Evolutionary conservation across 2,797 vertebrate species (phyloP).

Genomic region (Paramormyrops hopkinsi): DNA sequence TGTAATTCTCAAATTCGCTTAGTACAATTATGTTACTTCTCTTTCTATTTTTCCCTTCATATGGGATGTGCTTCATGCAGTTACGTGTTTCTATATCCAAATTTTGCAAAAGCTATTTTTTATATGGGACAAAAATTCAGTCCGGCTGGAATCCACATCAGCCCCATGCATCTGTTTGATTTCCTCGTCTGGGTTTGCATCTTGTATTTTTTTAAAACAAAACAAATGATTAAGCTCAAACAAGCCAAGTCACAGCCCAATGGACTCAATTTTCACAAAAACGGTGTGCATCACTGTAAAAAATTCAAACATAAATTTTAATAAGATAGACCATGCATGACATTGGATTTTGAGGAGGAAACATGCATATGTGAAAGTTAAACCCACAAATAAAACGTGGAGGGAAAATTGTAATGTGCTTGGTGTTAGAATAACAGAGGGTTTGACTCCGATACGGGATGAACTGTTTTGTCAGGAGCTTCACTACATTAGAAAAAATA

Average conservation of each 20-base stretch:
- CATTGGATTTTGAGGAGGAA: conserved; percentile 14
- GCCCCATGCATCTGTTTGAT: not conserved
- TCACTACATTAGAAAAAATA: not conserved
- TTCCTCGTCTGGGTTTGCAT: conserved; percentile 3
- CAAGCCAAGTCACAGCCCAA: conserved; percentile 2
- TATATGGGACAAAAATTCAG: not conserved
- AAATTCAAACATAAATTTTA: conserved; percentile 15
- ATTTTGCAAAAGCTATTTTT: not conserved
- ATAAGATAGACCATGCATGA: conserved; percentile 19
- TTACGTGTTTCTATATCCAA: not conserved
- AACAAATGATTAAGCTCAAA: not conserved
- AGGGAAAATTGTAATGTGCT: not conserved
- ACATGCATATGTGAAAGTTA: not conserved
- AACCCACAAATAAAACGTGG: not conserved
- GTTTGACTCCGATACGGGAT: not conserved
- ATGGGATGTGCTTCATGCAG: not conserved
- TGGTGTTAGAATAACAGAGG: not conserved
- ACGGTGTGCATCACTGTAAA: conserved; percentile 15
- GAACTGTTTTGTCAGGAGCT: not conserved
- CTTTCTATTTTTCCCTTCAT: not conserved
- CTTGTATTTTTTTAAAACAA: conserved; percentile 12
- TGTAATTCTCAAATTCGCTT: not conserved
- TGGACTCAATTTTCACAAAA: conserved; percentile 13
- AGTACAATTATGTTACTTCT: not conserved
- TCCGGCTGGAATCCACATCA: not conserved